phyloP scores from a whole-genome alignment of 2,888 invertebrate genomes.

The Meteorus cinctellus region DNA sequence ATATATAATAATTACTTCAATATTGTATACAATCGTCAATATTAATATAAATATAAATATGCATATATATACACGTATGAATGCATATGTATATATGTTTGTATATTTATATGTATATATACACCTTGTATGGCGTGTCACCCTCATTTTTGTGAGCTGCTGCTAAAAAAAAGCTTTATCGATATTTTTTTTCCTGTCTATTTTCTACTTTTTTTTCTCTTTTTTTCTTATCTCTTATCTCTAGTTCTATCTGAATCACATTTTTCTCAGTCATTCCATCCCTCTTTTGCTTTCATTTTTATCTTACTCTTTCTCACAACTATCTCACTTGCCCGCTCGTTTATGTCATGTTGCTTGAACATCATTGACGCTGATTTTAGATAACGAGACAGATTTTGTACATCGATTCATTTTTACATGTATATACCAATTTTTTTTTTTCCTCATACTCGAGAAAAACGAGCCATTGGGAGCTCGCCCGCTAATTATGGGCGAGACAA shows the following conservation, averaged over 20 bases:
- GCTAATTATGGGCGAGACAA: slow-evolving; percentile 23
- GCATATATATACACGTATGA: no score
- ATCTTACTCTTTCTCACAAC: slow-evolving; percentile 10
- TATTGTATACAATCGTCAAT: slow-evolving; percentile 37
- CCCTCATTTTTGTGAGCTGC: slow-evolving; percentile 46
- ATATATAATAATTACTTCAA: slow-evolving; percentile 45
- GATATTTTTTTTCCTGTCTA: slow-evolving; percentile 40
- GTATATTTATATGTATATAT: slow-evolving; percentile 23
- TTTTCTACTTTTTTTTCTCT: slow-evolving; percentile 8
- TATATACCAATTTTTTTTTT: slow-evolving; percentile 28
- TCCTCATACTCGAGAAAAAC: slow-evolving; percentile 36
- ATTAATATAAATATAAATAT: slow-evolving; percentile 37
- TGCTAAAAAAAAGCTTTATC: slow-evolving; percentile 47
- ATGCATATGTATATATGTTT: no score
- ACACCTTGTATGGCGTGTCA: slow-evolving; percentile 53
- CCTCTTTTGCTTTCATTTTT: slow-evolving; percentile 24
- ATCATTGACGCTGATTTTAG: slow-evolving; percentile 19
- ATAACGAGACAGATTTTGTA: slow-evolving; percentile 43
- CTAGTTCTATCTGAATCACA: slow-evolving; percentile 29
- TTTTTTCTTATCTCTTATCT: slow-evolving; percentile 34
- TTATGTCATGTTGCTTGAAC: slow-evolving; percentile 4
- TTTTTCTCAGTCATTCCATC: slow-evolving; percentile 4
- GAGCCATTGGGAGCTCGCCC: background rate
- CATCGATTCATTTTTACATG: slow-evolving; percentile 37
- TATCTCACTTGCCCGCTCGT: slow-evolving; percentile 31